These are phyloP conservation scores for Atta cephalotes DNA, from an alignment of 1,140 invertebrate species.

Conservation along the genomic window DNA sequence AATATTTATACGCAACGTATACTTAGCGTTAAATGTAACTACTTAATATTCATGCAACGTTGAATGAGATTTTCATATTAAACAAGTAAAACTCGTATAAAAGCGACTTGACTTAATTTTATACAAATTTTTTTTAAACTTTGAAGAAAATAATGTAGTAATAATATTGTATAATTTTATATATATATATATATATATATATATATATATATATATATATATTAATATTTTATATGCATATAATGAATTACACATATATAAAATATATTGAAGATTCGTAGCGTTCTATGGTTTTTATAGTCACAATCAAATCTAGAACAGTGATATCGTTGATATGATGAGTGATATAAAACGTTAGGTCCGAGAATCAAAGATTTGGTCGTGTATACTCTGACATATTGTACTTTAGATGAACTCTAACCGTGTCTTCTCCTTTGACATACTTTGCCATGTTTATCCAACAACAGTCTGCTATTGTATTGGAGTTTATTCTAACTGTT, in stretches of 20 bases:
- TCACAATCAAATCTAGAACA: background rate
- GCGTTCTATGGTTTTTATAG: background rate
- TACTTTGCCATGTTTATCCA: conserved; percentile 3
- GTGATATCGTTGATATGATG: background rate
- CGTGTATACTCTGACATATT: background rate
- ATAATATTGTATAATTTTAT: background rate
- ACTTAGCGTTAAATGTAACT: conserved; percentile 30
- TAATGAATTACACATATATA: background rate
- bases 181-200: no score
- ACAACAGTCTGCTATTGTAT: background rate
- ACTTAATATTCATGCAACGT: conserved; percentile 25
- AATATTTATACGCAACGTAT: conserved; percentile 19
- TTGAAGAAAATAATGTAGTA: background rate
- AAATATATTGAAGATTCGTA: background rate
- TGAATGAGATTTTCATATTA: conserved; percentile 32
- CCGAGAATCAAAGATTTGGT: background rate
- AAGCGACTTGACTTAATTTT: background rate
- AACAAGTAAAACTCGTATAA: conserved; percentile 11
- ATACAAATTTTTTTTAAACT: background rate
- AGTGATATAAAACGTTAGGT: background rate
- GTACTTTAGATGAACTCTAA: conserved; percentile 39
- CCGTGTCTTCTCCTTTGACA: conserved; percentile 38
- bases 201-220: no score
- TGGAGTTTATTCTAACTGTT: conserved; percentile 10
- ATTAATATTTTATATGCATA: background rate